Conservation (phyloP, 2,888 invertebrate species). For the Eupithecia subfuscata region DNA sequence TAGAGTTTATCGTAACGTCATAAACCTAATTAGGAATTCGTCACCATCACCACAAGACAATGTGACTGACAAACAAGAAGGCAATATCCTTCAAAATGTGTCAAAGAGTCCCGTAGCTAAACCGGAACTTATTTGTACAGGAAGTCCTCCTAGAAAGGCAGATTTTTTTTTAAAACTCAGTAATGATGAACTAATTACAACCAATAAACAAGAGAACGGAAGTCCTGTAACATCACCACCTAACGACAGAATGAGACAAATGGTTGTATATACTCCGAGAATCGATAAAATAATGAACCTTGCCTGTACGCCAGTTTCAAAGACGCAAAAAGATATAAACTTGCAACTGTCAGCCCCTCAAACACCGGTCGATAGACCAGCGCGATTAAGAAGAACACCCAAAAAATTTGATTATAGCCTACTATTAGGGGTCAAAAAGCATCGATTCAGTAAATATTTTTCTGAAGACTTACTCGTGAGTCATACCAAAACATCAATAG, state of each 20-base stretch:
- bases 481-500: conserved; percentile 6
- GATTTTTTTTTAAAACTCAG: too few relatives aligned
- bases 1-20: conserved; percentile 70
- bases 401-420: conserved; percentile 70
- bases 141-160: not conserved
- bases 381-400: conserved; percentile 70
- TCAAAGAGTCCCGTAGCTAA: conserved; percentile 34
- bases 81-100: not conserved
- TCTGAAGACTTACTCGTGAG: conserved; percentile 12
- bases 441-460: conserved; percentile 49
- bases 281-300: conserved; percentile 14
- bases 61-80: not conserved
- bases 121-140: conserved; percentile 1
- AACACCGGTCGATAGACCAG: conserved; percentile 62
- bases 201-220: conserved; percentile 17
- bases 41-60: conserved; percentile 43
- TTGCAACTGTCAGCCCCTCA: conserved; percentile 63
- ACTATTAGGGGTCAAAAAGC: conserved; percentile 57
- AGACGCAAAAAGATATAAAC: conserved; percentile 41
- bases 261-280: conserved; percentile 8
- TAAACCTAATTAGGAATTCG: conserved; percentile 65
- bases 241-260: conserved; percentile 1
- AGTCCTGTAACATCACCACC: not conserved
- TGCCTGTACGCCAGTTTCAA: conserved; percentile 48
- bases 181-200: not conserved